phyloP scores from a whole-genome alignment of 1,140 invertebrate genomes.

The Zaprionus inermis region DNA sequence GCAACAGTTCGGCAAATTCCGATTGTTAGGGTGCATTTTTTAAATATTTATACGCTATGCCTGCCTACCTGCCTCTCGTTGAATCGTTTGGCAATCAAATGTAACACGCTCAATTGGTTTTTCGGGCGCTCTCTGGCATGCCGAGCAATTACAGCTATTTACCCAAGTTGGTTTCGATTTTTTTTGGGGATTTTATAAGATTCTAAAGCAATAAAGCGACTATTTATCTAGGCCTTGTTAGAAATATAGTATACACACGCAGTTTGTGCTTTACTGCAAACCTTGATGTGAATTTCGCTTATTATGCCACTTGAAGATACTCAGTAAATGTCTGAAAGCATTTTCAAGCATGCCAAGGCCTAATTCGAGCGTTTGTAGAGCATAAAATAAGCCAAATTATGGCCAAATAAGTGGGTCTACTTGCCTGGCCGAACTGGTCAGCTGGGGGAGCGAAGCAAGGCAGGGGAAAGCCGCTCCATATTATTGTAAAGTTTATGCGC shows the following conservation, averaged over 20 bases:
- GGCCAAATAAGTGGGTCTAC: constrained; percentile 22
- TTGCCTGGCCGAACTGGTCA: constrained; percentile 3
- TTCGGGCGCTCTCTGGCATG: constrained; percentile 12
- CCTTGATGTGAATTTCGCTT: background rate
- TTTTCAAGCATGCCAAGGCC: constrained; percentile 24
- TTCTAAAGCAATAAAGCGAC: background rate
- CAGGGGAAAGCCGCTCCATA: background rate
- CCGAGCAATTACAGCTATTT: constrained; percentile 37
- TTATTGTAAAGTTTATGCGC: constrained; percentile 28
- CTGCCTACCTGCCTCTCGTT: background rate
- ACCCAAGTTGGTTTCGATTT: background rate
- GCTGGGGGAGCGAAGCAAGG: background rate
- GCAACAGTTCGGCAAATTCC: background rate
- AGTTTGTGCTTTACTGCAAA: background rate
- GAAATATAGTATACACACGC: background rate
- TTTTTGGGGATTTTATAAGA: background rate
- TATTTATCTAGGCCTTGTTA: background rate
- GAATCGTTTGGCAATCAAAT: constrained; percentile 26
- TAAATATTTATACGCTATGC: constrained; percentile 33
- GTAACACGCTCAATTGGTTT: constrained; percentile 26
- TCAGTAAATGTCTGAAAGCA: constrained; percentile 22
- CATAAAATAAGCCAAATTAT: constrained; percentile 53
- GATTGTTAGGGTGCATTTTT: constrained; percentile 9
- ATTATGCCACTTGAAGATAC: constrained; percentile 23
- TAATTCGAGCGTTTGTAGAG: constrained; percentile 25